phyloP scores from a whole-genome alignment of 2,113 vertebrate species.

The Alosa alosa region DNA sequence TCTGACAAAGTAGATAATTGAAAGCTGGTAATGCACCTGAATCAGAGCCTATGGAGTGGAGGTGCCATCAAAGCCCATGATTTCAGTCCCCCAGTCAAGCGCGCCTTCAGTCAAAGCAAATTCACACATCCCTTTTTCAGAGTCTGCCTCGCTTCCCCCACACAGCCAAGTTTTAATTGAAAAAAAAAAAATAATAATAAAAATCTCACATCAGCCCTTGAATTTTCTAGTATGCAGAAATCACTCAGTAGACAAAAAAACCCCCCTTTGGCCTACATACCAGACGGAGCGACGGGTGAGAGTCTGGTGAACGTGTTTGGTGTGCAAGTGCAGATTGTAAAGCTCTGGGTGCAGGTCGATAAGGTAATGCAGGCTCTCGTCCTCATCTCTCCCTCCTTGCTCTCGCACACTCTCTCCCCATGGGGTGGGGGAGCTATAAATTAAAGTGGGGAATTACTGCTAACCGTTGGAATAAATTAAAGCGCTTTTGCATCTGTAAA shows the following conservation, averaged over 20 bases:
- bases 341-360: conserved; percentile 43
- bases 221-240: conserved; percentile 22
- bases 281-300: conserved; percentile 25
- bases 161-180: conserved; percentile 13
- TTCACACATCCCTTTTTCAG: conserved; percentile 10
- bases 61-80: neutral
- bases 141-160: neutral
- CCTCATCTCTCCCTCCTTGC: conserved; percentile 55
- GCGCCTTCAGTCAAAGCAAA: neutral
- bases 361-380: conserved; percentile 31
- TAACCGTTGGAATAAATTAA: conserved; percentile 81
- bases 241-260: conserved; percentile 13
- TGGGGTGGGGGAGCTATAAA: conserved; percentile 75
- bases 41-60: neutral
- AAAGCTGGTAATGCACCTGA: neutral
- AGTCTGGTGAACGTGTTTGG: conserved; percentile 13
- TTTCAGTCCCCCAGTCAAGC: neutral
- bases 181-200: conserved; percentile 16
- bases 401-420: conserved; percentile 58
- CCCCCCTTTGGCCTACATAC: conserved; percentile 14
- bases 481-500: conserved; percentile 78
- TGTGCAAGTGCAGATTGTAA: conserved; percentile 40
- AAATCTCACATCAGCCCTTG: conserved; percentile 13
- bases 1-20: neutral
- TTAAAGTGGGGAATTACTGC: conserved; percentile 81